Base-by-base conservation (phyloP, 2,797 vertebrate genomes). In the Eulemur albifrons region DNA sequence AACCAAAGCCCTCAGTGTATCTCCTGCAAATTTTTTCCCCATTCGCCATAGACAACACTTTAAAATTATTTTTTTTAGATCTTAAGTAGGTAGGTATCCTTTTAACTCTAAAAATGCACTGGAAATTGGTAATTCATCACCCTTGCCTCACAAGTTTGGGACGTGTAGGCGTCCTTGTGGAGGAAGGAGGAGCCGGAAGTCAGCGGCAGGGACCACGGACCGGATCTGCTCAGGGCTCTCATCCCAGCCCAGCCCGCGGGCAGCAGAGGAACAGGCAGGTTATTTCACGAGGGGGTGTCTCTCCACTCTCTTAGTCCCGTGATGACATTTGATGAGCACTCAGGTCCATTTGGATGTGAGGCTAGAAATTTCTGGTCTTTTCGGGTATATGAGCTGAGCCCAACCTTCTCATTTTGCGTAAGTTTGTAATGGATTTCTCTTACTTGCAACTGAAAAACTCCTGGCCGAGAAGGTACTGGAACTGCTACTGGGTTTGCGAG, bases 251-350 rank as follows among this genome's bases (percentile, higher is more conserved):
- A 25, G 23, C 48, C 52, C 57, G 12, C 14, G 20, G 10, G 21
- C 1, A 25, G 14, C 14, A 67, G 7, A 15, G 45, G 38, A 23
- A 20, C 25, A 21, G 23, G 32, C 2, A 35, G 38, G 45, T 7
- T 18, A 67, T 18, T n/a, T 4, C 7, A 35, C 9, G 25, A 9
- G 15, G 18, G 7, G 21, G 30, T 11, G 8, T 52, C 7, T 72
- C 35, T 54, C 5, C 4, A 4, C 27, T 1, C 59, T 32, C 1
- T 32, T 3, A 1, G 4, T n/a, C 35, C 40, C 2, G 0, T 2
- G 48, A 52, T 10, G 57, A 9, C 18, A 12, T 50, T 23, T 27
- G 6, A 21, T 23, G 50, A 65, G 18, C 14, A 32, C 11, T 35
- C 13, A 77, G 30, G 13, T 18, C 25, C 15, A n/a, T 20, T 30